Base-by-base conservation (phyloP, 2,888 invertebrate species). In the Drosophila rellima region DNA sequence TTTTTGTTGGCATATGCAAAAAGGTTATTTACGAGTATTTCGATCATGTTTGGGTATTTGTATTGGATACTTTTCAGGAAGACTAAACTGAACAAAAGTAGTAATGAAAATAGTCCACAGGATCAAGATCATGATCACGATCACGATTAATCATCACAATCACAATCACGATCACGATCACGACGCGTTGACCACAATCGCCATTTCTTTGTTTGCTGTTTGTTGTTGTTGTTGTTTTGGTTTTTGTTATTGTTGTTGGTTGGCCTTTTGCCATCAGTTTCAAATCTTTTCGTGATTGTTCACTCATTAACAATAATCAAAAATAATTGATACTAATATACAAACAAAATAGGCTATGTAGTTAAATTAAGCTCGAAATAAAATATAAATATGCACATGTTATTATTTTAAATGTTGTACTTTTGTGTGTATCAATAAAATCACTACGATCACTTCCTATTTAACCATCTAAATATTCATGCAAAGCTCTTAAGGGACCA, bases 71-170 rank as follows among this genome's bases (percentile, higher is more conserved):
- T 63, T 66, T 59, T 13, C n/a, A 68, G 82, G 69, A 69, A 79
- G 69, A 83, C 83, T 84, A 83, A 87, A 87, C 82, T 83, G 87
- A 83, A 87, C 84, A 82, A 83, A 83, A 87, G 83, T 84, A 83
- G 83, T 83, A 83, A 83, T 83, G 83, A 83, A 83, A 83, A 83
- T 71, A 80, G 86, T 78, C 87, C 81, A 84, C 87, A 77, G 70
- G 68, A 70, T 85, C 69, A 65, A 61, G 62, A 76, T 79, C 73
- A 69, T 47, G 63, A 66, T 76, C 64, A 76, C 70, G 73, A 79
- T 73, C 60, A 78, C 69, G 74, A 69, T 55, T 20, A 42, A 20
- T 31, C 20, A 54, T 67, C 66, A 70, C 61, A 73, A 76, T 72
- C 76, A 55, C 51, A 31, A 63, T 63, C 55, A 62, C 52, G 20